Base-by-base conservation (phyloP, 2,888 invertebrate genomes). In the Amblyjoppa proteus region DNA sequence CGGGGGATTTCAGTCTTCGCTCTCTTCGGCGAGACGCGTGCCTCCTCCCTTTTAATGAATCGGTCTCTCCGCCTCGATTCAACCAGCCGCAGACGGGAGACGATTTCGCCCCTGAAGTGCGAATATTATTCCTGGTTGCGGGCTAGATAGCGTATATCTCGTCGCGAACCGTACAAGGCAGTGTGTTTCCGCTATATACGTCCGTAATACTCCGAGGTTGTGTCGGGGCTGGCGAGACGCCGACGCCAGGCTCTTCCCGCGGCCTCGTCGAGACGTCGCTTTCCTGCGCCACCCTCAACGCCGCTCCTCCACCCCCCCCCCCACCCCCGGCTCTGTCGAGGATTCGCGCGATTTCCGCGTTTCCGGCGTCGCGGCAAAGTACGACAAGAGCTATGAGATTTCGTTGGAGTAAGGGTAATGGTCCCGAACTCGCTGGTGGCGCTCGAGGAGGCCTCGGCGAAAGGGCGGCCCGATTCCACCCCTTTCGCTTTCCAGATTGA, bases 401-500 rank as follows among this genome's bases (percentile, higher is more conserved):
- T 69, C 41, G 53, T 11, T 45, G 69, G 81, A 28, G 84, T 77
- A 75, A 76, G 84, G 74, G 73, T 81, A 81, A 81, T 78, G 74
- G 81, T 81, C 61, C 70, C 64, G 74, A 81, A 74, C 58, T 81
- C 66, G 56, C 76, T 58, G 64, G 51, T 51, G 77, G 76, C 73
- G 28, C 58, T 84, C 70, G 58, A 81, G 69, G 49, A 74, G 51
- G 77, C 77, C 76, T 76, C 77, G 73, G 69, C 68, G 64, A 77
- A 81, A 77, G 81, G 84, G 81, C 74, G 51, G 70, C 69, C 73
- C 51, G 58, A 77, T 56, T 71, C 69, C 77, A 69, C 68, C 38
- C 31, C 69, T 56, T 81, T 87, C 73, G 82, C 74, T 87, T 66
- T 28, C 81, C 61, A 41, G 76, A 81, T 79, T 74, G 81, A 81